Percentiles rank a stretch among this genome's conserved stretches.
These are phyloP conservation scores for Drosophila takahashii DNA, from an alignment of 1,140 invertebrate species.

Conservation along the genomic window DNA sequence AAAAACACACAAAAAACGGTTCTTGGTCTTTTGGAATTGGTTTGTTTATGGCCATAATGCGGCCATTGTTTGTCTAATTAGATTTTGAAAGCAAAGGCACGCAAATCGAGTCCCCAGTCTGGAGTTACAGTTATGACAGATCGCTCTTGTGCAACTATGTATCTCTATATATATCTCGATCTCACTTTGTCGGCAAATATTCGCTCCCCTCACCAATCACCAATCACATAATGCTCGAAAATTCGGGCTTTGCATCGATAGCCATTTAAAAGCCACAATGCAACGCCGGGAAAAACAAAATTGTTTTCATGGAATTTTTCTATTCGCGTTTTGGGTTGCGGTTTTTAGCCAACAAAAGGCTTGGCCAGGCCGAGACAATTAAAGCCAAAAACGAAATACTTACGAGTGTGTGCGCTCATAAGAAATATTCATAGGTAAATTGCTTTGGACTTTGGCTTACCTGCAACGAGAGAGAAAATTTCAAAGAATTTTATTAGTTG, in stretches of 20 bases:
- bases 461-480: constrained; percentile 59
- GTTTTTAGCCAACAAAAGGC: constrained; percentile 53
- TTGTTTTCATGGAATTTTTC: constrained; percentile 66
- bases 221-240: constrained; percentile 51
- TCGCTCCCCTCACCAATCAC: neutral
- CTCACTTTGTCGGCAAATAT: constrained; percentile 30
- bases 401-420: constrained; percentile 51
- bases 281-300: constrained; percentile 51
- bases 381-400: constrained; percentile 42
- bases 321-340: constrained; percentile 32
- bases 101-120: constrained; percentile 43
- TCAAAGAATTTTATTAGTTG: constrained; percentile 64
- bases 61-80: constrained; percentile 67
- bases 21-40: constrained; percentile 34
- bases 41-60: constrained; percentile 60
- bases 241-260: constrained; percentile 57
- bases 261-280: constrained; percentile 65
- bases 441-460: constrained; percentile 60
- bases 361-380: constrained; percentile 56
- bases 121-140: constrained; percentile 41
- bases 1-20: constrained; percentile 24
- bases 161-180: constrained; percentile 12
- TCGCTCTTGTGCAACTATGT: constrained; percentile 13
- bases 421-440: constrained; percentile 27
- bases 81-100: constrained; percentile 62